A percentile compares a stretch with the other conserved stretches of the same genome.
Conservation (phyloP, 2,888 invertebrate species). For the Andrena dorsata region DNA sequence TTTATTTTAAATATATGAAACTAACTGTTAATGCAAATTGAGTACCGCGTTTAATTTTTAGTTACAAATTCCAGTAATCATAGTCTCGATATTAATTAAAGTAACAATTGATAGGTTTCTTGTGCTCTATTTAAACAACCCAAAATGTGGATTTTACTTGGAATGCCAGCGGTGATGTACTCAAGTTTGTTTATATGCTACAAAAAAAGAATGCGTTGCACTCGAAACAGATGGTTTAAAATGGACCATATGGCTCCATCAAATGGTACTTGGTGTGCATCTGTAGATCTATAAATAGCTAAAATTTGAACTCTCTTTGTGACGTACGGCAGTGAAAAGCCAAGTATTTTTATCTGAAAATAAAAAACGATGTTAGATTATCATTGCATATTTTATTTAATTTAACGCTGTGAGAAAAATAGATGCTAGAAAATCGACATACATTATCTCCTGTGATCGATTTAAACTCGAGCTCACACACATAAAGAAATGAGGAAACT, state of each 20-base stretch:
- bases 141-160: neutral
- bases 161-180: neutral
- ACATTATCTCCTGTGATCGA: neutral
- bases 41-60: neutral
- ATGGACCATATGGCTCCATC: slow-evolving; percentile 78
- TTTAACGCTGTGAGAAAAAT: neutral
- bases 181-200: slow-evolving; percentile 2
- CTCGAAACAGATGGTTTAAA: slow-evolving; percentile 75
- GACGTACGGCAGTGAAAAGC: slow-evolving; percentile 29
- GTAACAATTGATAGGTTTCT: neutral
- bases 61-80: neutral
- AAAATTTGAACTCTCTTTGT: slow-evolving; percentile 55
- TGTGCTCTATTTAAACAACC: neutral
- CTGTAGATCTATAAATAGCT: slow-evolving; percentile 72
- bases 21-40: neutral
- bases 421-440: neutral
- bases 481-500: neutral
- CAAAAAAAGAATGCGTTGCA: slow-evolving; percentile 46
- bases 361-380: neutral
- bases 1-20: neutral
- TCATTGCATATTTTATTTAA: neutral
- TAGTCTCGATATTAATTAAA: neutral
- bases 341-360: slow-evolving; percentile 1
- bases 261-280: slow-evolving; percentile 68
- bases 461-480: neutral